phyloP scores from a whole-genome alignment of 2,113 vertebrate genomes.

The Anseranas semipalmata region DNA sequence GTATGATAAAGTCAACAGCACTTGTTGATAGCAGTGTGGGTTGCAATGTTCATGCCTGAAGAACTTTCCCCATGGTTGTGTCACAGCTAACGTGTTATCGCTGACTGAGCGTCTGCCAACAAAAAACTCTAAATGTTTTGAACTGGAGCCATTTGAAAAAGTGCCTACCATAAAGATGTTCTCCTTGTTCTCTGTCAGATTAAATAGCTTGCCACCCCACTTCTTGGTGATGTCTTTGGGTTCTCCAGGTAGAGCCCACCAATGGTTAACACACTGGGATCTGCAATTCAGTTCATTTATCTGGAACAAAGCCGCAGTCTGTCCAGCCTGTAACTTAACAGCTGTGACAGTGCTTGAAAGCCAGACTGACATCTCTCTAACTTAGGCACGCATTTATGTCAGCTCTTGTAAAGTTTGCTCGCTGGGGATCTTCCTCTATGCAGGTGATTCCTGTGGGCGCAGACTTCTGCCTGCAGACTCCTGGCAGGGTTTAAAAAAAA shows the following conservation, averaged over 20 bases:
- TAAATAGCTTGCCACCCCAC: not conserved
- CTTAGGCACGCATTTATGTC: not conserved
- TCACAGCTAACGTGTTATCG: not conserved
- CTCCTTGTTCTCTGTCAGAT: not conserved
- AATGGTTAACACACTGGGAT: not conserved
- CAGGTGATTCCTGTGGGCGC: not conserved
- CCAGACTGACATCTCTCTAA: slow-evolving; percentile 36
- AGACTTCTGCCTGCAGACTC: not conserved
- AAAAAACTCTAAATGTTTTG: not conserved
- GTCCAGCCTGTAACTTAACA: not conserved
- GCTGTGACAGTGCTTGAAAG: slow-evolving; percentile 28
- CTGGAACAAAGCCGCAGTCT: slow-evolving; percentile 2
- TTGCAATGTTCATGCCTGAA: not conserved
- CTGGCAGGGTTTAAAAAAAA: not conserved
- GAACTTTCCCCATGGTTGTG: fast-evolving
- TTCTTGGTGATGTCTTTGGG: not conserved
- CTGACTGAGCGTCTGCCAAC: not conserved
- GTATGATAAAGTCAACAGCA: not conserved
- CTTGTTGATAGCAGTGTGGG: not conserved
- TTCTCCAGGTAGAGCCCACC: slow-evolving; percentile 1
- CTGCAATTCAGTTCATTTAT: not conserved
- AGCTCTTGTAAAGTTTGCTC: not conserved
- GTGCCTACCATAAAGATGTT: not conserved
- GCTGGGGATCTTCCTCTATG: not conserved
- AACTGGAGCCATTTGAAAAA: not conserved